Conservation (phyloP, 1,140 invertebrate genomes). For the Delia radicum region DNA sequence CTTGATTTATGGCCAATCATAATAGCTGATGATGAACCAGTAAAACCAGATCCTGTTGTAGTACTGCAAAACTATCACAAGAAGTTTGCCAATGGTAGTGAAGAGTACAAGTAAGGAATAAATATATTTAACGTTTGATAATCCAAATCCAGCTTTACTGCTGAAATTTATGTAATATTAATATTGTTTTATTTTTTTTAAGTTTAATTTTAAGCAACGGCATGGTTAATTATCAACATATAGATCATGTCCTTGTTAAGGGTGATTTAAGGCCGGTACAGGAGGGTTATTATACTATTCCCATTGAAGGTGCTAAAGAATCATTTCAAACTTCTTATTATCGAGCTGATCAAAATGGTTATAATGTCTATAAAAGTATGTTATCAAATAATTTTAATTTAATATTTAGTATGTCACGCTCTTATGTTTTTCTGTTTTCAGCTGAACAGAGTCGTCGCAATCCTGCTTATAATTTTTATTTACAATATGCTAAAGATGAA, state of each 20-base stretch:
- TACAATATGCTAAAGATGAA: neutral
- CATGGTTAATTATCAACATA: conserved; percentile 42
- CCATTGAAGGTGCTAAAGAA: conserved; percentile 31
- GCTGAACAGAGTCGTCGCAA: neutral
- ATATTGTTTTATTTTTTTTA: neutral
- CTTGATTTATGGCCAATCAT: neutral
- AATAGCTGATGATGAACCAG: neutral
- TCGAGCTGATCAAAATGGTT: conserved; percentile 45
- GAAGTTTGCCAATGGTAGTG: conserved; percentile 42
- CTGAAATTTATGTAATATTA: neutral
- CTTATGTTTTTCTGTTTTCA: neutral
- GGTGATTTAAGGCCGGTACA: conserved; percentile 39
- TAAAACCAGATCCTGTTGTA: neutral
- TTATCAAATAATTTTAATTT: neutral
- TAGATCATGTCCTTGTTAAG: conserved; percentile 34
- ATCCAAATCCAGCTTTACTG: neutral
- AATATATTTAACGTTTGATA: too few species aligned
- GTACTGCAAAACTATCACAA: conserved; percentile 44
- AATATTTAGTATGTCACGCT: neutral
- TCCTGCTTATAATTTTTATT: neutral
- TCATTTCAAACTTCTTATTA: conserved; percentile 41
- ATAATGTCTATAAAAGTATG: conserved; percentile 44
- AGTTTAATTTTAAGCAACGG: conserved; percentile 48
- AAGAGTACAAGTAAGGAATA: conserved; percentile 41
- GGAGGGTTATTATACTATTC: conserved; percentile 45